These are phyloP conservation scores for Scaptodrosophila lebanonensis DNA, from an alignment of 1,140 invertebrate species.

Conservation along the genomic window DNA sequence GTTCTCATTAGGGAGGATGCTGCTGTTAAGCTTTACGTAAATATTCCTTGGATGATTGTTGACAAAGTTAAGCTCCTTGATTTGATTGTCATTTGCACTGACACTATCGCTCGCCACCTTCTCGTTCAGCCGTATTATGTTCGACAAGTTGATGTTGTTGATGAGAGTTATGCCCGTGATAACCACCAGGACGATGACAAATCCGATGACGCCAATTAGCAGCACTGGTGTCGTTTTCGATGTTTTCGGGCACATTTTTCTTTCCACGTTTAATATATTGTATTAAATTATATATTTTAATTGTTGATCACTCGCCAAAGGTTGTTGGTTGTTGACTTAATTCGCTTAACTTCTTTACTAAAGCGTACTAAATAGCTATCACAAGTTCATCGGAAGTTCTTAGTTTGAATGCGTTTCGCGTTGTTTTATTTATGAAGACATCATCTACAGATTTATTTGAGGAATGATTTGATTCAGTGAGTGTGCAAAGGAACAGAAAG, in stretches of 20 bases:
- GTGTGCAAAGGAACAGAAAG: no score
- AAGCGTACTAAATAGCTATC: no score
- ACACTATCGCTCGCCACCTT: conserved; percentile 75
- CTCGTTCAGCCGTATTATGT: conserved; percentile 72
- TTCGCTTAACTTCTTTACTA: no score
- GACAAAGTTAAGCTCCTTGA: conserved; percentile 66
- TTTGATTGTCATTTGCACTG: conserved; percentile 64
- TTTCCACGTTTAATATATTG: not conserved
- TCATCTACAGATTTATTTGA: no score
- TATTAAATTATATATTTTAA: no score
- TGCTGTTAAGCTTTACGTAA: conserved; percentile 31
- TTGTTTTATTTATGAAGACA: no score
- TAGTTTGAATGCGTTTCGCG: no score
- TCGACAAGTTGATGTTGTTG: conserved; percentile 74
- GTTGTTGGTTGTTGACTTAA: no score
- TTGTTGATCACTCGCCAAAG: no score
- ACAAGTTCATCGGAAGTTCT: no score
- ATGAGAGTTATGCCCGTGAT: conserved; percentile 70
- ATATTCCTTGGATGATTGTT: conserved; percentile 68
- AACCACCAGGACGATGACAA: conserved; percentile 68
- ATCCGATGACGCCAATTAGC: conserved; percentile 63
- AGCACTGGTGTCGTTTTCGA: conserved; percentile 64
- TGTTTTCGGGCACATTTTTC: conserved; percentile 66
- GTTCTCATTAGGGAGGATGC: not conserved
- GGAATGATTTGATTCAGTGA: no score